Conservation (phyloP, 30 jellyfish, hydroid and myxozoan genomes). For the Cassiopea xamachana region DNA sequence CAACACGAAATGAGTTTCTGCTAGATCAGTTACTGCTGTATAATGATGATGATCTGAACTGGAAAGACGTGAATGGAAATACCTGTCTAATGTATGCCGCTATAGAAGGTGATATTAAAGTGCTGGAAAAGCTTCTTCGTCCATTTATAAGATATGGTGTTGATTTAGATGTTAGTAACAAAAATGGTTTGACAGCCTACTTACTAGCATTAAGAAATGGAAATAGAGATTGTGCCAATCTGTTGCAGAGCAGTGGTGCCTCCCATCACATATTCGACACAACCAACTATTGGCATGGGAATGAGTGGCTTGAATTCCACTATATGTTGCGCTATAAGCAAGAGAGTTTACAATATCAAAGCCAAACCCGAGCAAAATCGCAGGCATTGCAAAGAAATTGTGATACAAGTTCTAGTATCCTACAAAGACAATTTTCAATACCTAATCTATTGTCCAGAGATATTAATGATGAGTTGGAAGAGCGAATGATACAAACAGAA, state of each 20-base stretch:
- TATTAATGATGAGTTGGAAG: neutral
- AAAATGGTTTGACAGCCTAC: constrained; percentile 61
- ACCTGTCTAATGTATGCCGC: constrained; percentile 77
- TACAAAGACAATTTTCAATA: constrained; percentile 47
- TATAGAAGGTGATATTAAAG: constrained; percentile 52
- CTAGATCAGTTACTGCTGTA: constrained; percentile 19
- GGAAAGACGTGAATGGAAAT: constrained; percentile 41
- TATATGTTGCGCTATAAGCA: constrained; percentile 16
- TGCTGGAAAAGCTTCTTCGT: constrained; percentile 18
- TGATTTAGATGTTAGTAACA: constrained; percentile 46
- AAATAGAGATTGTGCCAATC: constrained; percentile 47
- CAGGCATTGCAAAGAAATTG: neutral
- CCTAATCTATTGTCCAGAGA: constrained; percentile 21
- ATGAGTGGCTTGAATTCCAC: constrained; percentile 48
- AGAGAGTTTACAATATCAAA: constrained; percentile 33
- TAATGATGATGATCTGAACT: constrained; percentile 41
- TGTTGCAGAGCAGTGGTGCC: constrained; percentile 57
- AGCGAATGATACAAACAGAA: neutral
- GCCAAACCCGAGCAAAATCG: constrained; percentile 23
- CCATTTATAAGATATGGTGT: constrained; percentile 37
- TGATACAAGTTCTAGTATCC: neutral
- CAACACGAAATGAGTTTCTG: constrained; percentile 54
- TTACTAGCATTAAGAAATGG: constrained; percentile 61
- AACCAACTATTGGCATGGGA: constrained; percentile 47
- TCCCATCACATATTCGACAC: constrained; percentile 40